Percentiles rank a stretch among this genome's conserved stretches.
Conservation (phyloP, 2,113 vertebrate species). For the Calypte anna region DNA sequence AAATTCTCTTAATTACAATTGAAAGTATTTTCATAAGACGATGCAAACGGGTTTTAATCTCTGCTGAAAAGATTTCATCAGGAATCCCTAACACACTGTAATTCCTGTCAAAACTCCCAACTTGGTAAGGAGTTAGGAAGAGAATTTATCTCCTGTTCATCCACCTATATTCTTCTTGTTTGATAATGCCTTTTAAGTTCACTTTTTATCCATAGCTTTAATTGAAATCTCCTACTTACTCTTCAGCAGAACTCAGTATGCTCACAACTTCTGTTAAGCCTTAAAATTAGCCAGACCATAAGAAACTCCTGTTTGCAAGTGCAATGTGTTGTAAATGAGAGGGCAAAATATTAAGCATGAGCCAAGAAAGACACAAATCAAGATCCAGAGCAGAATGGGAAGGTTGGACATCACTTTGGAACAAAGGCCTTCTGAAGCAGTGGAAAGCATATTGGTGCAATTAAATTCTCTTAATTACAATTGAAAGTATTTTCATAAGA, state of each 20-base stretch:
- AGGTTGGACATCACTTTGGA: too few relatives aligned
- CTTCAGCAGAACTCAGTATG: neutral
- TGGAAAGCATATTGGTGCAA: slow-evolving; percentile 63
- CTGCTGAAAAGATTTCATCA: slow-evolving; percentile 52
- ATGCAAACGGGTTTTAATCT: slow-evolving; percentile 60
- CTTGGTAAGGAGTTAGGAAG: neutral
- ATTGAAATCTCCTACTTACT: slow-evolving; percentile 18
- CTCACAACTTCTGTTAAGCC: neutral
- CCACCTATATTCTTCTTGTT: neutral
- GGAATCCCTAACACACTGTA: slow-evolving; percentile 33
- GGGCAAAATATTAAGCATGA: neutral
- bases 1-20: slow-evolving; percentile 52
- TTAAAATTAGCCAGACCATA: neutral
- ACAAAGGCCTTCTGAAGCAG: slow-evolving; percentile 65
- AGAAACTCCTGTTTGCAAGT: neutral
- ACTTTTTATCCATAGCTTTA: slow-evolving; percentile 1
- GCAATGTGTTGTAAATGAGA: neutral
- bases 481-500: slow-evolving; percentile 61
- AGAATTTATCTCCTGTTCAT: slow-evolving; percentile 40
- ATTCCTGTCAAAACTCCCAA: slow-evolving; percentile 30
- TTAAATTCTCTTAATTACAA: slow-evolving; percentile 58
- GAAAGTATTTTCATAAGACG: slow-evolving; percentile 62
- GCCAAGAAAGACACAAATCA: neutral
- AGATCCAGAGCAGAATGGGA: accelerated
- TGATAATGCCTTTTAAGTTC: neutral